phyloP scores from a whole-genome alignment of 1,140 invertebrate genomes.

The Aethina tumida region DNA sequence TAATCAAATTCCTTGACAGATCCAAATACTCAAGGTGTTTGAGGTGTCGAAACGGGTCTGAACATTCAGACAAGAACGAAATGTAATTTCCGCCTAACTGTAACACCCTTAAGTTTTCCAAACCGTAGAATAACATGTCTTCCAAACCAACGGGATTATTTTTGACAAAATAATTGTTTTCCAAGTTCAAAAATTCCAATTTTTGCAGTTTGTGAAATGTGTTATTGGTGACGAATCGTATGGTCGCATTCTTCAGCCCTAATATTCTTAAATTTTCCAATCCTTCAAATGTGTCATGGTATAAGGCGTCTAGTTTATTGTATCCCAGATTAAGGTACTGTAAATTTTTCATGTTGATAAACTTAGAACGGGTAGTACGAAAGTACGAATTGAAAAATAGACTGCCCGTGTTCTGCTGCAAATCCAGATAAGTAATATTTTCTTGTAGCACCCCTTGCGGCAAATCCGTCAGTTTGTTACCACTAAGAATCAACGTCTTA shows the following conservation, averaged over 20 bases:
- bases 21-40: constrained; percentile 40
- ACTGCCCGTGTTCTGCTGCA: constrained; percentile 39
- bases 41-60: constrained; percentile 41
- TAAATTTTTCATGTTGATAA: constrained; percentile 25
- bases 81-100: constrained; percentile 39
- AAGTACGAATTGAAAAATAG: constrained; percentile 36
- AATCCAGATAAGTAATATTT: constrained; percentile 38
- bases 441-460: constrained; percentile 37
- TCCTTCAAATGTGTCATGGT: constrained; percentile 38
- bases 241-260: constrained; percentile 40
- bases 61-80: constrained; percentile 20
- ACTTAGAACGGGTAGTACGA: constrained; percentile 33
- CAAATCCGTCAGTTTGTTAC: constrained; percentile 39
- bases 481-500: constrained; percentile 37
- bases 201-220: constrained; percentile 37
- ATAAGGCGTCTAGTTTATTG: constrained; percentile 39
- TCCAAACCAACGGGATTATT: constrained; percentile 29
- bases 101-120: constrained; percentile 39
- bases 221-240: constrained; percentile 37
- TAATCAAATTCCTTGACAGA: constrained; percentile 40
- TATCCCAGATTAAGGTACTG: constrained; percentile 33
- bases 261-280: constrained; percentile 38
- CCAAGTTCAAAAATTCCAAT: constrained; percentile 41
- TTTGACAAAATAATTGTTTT: constrained; percentile 40
- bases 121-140: constrained; percentile 37